phyloP scores from a whole-genome alignment of 2,797 vertebrate genomes.

The Manis pentadactyla region DNA sequence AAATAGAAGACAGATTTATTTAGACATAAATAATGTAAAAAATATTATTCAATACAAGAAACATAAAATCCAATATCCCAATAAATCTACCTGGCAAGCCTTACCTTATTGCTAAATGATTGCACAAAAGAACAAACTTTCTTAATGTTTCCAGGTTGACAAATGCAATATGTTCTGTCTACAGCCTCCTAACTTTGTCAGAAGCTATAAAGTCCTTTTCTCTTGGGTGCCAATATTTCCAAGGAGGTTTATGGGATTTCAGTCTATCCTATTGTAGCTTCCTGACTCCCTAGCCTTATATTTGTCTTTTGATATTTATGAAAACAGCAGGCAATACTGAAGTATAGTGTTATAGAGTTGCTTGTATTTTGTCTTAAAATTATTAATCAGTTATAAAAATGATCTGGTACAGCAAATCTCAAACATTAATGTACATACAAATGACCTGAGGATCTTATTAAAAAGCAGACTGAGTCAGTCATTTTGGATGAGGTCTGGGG shows the following conservation, averaged over 20 bases:
- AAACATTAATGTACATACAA: background rate
- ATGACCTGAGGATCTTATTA: background rate
- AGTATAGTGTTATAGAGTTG: background rate
- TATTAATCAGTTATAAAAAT: conserved; percentile 42
- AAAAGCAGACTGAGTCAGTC: background rate
- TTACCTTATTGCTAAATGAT: conserved; percentile 82
- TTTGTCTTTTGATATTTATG: conserved; percentile 14
- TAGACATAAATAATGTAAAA: conserved; percentile 84
- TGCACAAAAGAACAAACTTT: conserved; percentile 81
- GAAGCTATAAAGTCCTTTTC: conserved; percentile 70
- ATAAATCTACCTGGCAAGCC: conserved; percentile 81
- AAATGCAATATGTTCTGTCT: conserved; percentile 72
- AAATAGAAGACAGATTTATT: conserved; percentile 83
- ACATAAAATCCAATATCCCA: conserved; percentile 82
- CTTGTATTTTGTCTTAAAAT: conserved; percentile 47
- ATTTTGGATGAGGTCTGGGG: background rate
- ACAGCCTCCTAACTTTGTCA: conserved; percentile 74
- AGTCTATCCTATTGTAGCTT: background rate
- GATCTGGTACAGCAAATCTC: background rate
- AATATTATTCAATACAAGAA: conserved; percentile 81
- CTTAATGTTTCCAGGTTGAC: conserved; percentile 77
- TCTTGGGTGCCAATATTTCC: conserved; percentile 47
- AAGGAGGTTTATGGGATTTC: conserved; percentile 32
- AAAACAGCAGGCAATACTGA: background rate
- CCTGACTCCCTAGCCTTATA: background rate